These are phyloP conservation scores for Ginglymostoma cirratum DNA, from an alignment of 2,113 vertebrate species.

Conservation along the genomic window DNA sequence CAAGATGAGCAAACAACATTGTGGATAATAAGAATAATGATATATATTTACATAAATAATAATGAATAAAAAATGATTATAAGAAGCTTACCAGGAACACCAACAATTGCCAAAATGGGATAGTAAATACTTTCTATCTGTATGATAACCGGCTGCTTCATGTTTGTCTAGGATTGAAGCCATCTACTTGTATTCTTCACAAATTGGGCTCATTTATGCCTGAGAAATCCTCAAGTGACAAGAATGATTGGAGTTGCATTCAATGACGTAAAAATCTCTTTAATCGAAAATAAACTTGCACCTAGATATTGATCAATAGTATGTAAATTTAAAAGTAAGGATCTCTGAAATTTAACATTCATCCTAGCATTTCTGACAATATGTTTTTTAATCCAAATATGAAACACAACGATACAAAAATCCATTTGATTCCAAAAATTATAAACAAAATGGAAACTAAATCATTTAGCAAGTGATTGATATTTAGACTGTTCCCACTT, in stretches of 20 bases:
- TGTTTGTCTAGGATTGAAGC: background rate
- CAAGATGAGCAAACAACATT: background rate
- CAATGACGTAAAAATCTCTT: too few relatives aligned
- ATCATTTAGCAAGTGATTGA: too few relatives aligned
- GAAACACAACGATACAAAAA: too few relatives aligned
- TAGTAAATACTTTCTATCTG: background rate
- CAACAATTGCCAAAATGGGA: background rate
- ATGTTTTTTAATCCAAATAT: too few relatives aligned
- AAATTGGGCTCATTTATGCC: background rate
- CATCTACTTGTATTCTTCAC: background rate
- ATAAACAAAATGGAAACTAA: too few relatives aligned
- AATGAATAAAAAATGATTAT: background rate
- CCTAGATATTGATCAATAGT: too few relatives aligned
- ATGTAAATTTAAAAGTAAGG: too few relatives aligned
- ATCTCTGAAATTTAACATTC: too few relatives aligned
- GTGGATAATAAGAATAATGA: background rate
- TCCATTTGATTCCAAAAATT: too few relatives aligned
- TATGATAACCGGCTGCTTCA: background rate
- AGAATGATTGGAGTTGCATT: background rate
- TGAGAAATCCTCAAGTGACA: background rate
- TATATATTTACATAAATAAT: background rate
- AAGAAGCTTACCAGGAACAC: background rate
- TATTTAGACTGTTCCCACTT: too few relatives aligned
- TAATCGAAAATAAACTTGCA: too few relatives aligned
- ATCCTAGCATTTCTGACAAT: too few relatives aligned